Base-by-base conservation (phyloP, 2,888 invertebrate species). In the Drosophila gaucha region DNA sequence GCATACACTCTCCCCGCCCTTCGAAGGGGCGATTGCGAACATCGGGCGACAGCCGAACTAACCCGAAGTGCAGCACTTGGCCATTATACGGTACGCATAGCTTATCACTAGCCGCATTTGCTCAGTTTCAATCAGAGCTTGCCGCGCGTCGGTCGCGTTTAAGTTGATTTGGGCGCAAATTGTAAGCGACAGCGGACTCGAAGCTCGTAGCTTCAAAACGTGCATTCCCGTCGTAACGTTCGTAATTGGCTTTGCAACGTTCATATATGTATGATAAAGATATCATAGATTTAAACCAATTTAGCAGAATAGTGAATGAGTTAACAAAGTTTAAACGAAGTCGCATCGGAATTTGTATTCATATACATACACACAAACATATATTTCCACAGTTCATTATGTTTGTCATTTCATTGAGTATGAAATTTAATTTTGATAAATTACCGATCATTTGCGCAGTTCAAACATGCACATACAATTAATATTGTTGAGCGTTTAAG, bases 81-180 rank as follows among this genome's bases (percentile, higher is more conserved):
- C 51, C 62, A 58, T 58, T 63, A 36, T 41, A 43, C 65, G 57
- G 52, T 26, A 66, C 46, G 33, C 50, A 49, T 59, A 57, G 62
- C 51, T 67, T 69, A 78, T 71, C 75, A 72, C 58, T 57, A 51
- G 49, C 24, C 67, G 73, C 67, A 68, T 69, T 72, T 35, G 70
- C 65, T 89, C 79, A 90, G 90, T 90, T 78, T 82, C 86, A 88
- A 90, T 85, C 88, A 82, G 86, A 80, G 79, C 82, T 80, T 83
- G 79, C 73, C 67, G 77, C 76, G 80, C 63, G 78, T 54, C 78
- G 84, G 87, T 89, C 77, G 77, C 67, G 66, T 51, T 50, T 9
- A 31, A 56, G 30, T 50, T 52, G 31, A 20, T 50, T 43, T 31
- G 3, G 28, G 30, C 30, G 14, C 2, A 33, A 50, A 16, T 26